phyloP scores from a whole-genome alignment of 2,888 invertebrate species.

The Cremastinae sp. region DNA sequence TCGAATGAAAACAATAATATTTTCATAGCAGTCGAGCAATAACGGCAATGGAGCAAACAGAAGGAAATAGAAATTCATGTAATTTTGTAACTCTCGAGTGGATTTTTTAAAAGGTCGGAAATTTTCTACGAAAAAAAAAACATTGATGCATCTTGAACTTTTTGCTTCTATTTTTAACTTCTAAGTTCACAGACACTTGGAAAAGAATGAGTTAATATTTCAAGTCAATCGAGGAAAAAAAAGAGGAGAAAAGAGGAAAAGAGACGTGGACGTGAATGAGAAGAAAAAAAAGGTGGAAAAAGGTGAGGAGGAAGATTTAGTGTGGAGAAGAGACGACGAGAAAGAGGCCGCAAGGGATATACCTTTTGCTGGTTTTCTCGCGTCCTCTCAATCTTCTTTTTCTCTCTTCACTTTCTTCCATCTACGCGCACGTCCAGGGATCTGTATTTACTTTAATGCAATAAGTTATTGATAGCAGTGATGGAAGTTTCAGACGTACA shows the following conservation, averaged over 20 bases:
- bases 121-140: neutral
- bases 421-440: neutral
- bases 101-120: neutral
- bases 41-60: neutral
- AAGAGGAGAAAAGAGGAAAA: neutral
- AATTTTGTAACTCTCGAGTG: too few species aligned
- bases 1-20: constrained; percentile 8
- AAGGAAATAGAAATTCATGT: neutral
- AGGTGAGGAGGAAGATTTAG: constrained; percentile 1
- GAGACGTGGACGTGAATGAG: neutral
- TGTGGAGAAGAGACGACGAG: constrained; percentile 10
- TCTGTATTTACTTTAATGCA: constrained; percentile 18
- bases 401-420: constrained; percentile 2
- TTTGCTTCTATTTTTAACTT: neutral
- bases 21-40: neutral
- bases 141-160: neutral
- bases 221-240: constrained; percentile 1
- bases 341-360: constrained; percentile 33
- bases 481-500: constrained; percentile 32
- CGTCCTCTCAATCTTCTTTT: constrained; percentile 22
- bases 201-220: constrained; percentile 35
- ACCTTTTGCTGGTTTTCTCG: constrained; percentile 27
- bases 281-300: neutral
- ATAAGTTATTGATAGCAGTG: constrained; percentile 50
- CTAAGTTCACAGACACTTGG: neutral